Evolutionary conservation across 2,113 vertebrate species (phyloP).

Genomic region (Pavo muticus): DNA sequence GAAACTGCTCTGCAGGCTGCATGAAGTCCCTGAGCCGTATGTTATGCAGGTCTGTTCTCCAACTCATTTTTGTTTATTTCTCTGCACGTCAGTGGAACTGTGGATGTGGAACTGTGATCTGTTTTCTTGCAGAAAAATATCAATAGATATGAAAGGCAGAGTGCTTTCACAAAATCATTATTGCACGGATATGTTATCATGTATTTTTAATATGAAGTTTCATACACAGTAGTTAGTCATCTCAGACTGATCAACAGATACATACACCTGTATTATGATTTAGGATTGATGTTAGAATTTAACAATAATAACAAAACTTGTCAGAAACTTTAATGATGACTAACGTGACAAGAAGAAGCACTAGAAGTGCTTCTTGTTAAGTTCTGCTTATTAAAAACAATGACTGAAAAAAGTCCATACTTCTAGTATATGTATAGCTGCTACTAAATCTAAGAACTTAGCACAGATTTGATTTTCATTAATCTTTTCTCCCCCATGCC

Average conservation of each 20-base stretch:
- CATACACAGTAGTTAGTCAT: constrained; percentile 74
- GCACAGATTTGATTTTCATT: not conserved
- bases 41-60: constrained; percentile 31
- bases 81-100: not conserved
- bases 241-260: constrained; percentile 83
- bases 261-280: constrained; percentile 79
- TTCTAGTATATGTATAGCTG: not conserved
- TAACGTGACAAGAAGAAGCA: constrained; percentile 71
- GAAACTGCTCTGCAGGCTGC: constrained; percentile 23
- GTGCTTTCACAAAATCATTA: constrained; percentile 30
- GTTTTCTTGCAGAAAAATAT: constrained; percentile 57
- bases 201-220: constrained; percentile 58
- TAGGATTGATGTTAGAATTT: constrained; percentile 73
- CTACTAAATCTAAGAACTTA: not conserved
- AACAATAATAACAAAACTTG: constrained; percentile 81
- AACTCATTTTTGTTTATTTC: constrained; percentile 26
- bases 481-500: not conserved
- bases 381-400: constrained; percentile 1
- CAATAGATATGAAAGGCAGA: constrained; percentile 56
- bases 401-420: not conserved
- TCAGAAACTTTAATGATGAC: constrained; percentile 78
- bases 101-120: not conserved
- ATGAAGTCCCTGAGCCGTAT: constrained; percentile 4
- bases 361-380: constrained; percentile 49
- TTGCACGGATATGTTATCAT: constrained; percentile 55